Conservation (phyloP, 2,113 vertebrate species). For the Myiopsitta monachus region DNA sequence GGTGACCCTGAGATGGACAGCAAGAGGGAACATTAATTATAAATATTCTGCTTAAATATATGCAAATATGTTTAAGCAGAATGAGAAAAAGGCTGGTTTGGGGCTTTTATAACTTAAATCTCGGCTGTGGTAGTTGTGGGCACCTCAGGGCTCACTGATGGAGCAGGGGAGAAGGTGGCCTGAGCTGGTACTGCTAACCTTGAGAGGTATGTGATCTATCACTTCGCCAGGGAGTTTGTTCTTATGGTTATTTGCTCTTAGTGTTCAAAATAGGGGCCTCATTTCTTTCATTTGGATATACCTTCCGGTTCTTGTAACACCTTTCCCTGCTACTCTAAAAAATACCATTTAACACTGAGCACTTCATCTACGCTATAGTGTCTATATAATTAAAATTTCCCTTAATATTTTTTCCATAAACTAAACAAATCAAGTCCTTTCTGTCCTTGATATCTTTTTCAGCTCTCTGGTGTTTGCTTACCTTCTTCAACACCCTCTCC, state of each 20-base stretch:
- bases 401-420: not conserved
- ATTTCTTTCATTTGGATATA: not conserved
- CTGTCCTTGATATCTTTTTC: not conserved
- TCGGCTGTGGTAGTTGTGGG: too few species aligned
- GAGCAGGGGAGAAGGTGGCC: not conserved
- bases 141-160: fast-evolving
- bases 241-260: not conserved
- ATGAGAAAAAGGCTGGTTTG: not conserved
- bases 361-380: fast-evolving
- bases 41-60: not conserved
- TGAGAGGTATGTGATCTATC: fast-evolving
- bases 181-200: not conserved
- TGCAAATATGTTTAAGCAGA: not conserved
- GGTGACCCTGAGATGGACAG: fast-evolving
- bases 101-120: not conserved
- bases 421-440: not conserved
- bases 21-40: not conserved
- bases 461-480: not conserved
- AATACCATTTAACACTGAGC: not conserved
- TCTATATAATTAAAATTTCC: not conserved
- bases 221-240: not conserved
- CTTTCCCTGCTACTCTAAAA: not conserved
- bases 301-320: not conserved
- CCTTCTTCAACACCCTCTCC: not conserved
- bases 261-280: not conserved